Conservation (phyloP, 2,888 invertebrate species). For the Mactromeris polynyma region DNA sequence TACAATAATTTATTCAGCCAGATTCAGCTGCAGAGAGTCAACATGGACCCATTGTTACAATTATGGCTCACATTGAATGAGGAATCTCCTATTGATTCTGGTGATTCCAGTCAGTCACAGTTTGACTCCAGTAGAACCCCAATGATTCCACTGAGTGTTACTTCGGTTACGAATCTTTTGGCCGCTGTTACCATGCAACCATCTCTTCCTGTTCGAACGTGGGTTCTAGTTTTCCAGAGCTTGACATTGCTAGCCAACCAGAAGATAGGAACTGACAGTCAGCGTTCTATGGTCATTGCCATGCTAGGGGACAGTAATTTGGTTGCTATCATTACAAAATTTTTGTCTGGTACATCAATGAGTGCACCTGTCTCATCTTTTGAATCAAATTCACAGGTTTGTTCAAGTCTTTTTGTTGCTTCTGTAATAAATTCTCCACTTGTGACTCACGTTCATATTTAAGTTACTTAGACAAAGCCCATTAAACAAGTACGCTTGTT, state of each 20-base stretch:
- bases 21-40: slow-evolving; percentile 90
- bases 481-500: too few species aligned
- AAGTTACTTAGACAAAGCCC: too few species aligned
- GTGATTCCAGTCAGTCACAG: slow-evolving; percentile 71
- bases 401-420: not conserved
- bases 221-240: slow-evolving; percentile 93
- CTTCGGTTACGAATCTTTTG: slow-evolving; percentile 90
- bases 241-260: slow-evolving; percentile 92
- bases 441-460: too few species aligned
- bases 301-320: slow-evolving; percentile 84
- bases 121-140: slow-evolving; percentile 88
- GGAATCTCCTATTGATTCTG: slow-evolving; percentile 87
- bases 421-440: too few species aligned
- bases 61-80: slow-evolving; percentile 95
- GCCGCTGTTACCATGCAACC: slow-evolving; percentile 91
- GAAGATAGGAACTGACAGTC: slow-evolving; percentile 73
- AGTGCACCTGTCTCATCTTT: slow-evolving; percentile 70
- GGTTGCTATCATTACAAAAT: slow-evolving; percentile 82
- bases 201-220: slow-evolving; percentile 91
- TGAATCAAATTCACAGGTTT: slow-evolving; percentile 57
- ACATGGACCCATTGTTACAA: slow-evolving; percentile 94
- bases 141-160: slow-evolving; percentile 90
- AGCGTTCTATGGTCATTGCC: slow-evolving; percentile 80
- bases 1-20: slow-evolving; percentile 91
- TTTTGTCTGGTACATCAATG: slow-evolving; percentile 82